These are phyloP conservation scores for Ametastegia equiseti DNA, from an alignment of 2,888 invertebrate genomes.

Conservation along the genomic window DNA sequence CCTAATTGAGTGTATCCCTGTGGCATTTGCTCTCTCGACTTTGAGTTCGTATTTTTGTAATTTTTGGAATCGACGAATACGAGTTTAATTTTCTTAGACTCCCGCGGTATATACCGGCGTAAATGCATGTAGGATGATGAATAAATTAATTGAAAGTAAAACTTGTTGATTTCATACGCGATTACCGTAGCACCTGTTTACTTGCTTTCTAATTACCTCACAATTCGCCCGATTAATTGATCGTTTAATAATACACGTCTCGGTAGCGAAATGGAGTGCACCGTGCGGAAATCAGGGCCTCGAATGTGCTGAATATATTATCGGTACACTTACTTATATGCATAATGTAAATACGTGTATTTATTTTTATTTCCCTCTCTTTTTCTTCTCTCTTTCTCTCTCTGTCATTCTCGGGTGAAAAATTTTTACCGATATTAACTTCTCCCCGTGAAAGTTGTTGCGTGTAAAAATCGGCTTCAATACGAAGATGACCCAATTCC, in stretches of 20 bases:
- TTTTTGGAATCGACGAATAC: neutral
- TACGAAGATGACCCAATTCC: conserved; percentile 31
- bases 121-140: neutral
- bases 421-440: conserved; percentile 11
- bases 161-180: conserved; percentile 32
- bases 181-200: conserved; percentile 33
- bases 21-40: neutral
- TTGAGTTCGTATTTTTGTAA: neutral
- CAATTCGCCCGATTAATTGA: conserved; percentile 27
- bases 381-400: neutral
- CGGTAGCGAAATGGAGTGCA: neutral
- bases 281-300: conserved; percentile 10
- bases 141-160: conserved; percentile 38
- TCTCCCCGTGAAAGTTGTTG: conserved; percentile 24
- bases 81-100: neutral
- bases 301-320: neutral
- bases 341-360: neutral
- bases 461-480: conserved; percentile 27
- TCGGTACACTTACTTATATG: no score
- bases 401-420: neutral
- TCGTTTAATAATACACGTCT: conserved; percentile 25
- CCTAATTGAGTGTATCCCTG: neutral
- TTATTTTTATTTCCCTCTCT: neutral
- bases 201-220: conserved; percentile 40
- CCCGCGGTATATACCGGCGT: neutral